These are phyloP conservation scores for Galagoides demidoff DNA, from an alignment of 2,797 vertebrate genomes.

Conservation along the genomic window DNA sequence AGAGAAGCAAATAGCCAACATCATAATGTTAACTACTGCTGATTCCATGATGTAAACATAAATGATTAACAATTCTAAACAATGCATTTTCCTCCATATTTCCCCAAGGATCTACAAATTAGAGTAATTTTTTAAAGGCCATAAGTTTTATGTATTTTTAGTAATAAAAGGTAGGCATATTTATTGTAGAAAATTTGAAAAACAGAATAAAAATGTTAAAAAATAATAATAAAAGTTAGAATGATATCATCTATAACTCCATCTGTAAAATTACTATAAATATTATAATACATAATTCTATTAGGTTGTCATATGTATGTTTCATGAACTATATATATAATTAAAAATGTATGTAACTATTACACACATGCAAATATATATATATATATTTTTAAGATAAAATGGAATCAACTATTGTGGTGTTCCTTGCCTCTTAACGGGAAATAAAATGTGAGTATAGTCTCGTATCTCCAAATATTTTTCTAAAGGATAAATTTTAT, in stretches of 20 bases:
- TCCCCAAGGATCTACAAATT: not conserved
- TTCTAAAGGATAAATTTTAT: not conserved
- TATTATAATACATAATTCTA: not conserved
- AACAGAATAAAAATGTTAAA: not conserved
- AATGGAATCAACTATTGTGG: not conserved
- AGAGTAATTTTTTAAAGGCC: not conserved
- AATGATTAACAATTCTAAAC: not conserved
- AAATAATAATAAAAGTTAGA: not conserved
- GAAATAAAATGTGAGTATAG: not conserved
- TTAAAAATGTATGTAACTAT: not conserved
- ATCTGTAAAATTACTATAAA: not conserved
- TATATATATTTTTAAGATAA: not conserved
- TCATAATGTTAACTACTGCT: not conserved
- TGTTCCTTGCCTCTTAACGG: not conserved
- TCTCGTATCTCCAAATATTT: conserved; percentile 1
- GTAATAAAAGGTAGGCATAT: not conserved
- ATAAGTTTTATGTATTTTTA: not conserved
- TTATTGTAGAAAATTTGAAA: not conserved
- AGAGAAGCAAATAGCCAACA: not conserved
- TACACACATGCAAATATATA: not conserved
- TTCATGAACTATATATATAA: not conserved
- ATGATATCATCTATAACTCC: not conserved
- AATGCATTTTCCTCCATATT: not conserved
- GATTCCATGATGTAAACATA: not conserved
- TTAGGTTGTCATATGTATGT: not conserved